Base-by-base conservation (phyloP, 1,140 invertebrate genomes). In the Cheumatopsyche charites region DNA sequence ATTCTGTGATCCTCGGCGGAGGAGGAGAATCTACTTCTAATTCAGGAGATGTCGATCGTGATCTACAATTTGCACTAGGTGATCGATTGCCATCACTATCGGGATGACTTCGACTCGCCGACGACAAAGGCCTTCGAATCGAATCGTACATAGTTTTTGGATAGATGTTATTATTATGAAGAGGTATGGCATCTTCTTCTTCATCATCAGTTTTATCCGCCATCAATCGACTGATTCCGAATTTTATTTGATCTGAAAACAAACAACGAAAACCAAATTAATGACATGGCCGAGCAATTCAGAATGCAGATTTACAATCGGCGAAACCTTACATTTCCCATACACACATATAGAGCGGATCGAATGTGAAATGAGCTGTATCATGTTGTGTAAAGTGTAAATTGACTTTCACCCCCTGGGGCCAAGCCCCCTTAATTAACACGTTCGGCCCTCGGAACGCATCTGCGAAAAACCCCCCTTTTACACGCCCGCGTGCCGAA, bases 11-110 rank as follows among this genome's bases (percentile, higher is more conserved):
- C 58, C 81, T 78, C 1, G 85, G 83, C n/a, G 86, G 87, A 19
- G 87, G 86, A 0, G 89, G 88, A 5, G 88, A 90, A 78, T 91
- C 90, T 0, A 91, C 90, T 82, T 91, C 89, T 23, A 91, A 80
- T 79, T 90, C 90, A 1, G 89, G 88, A 0, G 89, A 90, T 9
- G 87, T 87, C 45, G 87, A 88, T 72, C 88, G 82, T 13, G 87
- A 85, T 67, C 82, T 85, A 77, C 82, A 81, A 67, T 84, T 82
- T 12, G 79, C 81, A 13, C 29, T n/a, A 77, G 82, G 85, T n/a
- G 86, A 84, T 11, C 82, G 84, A 55, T 84, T 79, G 0, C 78
- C 84, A 36, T 77, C 78, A 73, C 79, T 81, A 78, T 83, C 84
- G 71, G 80, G 81, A 23, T 80, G 81, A 73, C 79, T 82, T 62